A percentile compares a stretch with the other conserved stretches of the same genome.
phyloP scores from a whole-genome alignment of 2,113 vertebrate genomes.

The Polypterus senegalus region DNA sequence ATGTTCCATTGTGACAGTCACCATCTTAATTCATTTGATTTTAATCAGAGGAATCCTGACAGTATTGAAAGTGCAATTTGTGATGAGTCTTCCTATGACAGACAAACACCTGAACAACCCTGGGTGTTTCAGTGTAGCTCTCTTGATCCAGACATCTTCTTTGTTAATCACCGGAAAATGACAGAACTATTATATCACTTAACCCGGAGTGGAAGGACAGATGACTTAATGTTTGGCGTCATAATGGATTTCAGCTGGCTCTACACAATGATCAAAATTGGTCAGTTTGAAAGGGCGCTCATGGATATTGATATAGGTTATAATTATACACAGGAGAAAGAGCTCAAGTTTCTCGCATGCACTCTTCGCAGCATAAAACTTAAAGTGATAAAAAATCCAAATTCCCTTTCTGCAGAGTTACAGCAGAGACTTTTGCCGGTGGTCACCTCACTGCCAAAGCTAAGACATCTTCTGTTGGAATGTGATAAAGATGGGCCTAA shows the following conservation, averaged over 20 bases:
- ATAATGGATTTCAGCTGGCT: constrained; percentile 99
- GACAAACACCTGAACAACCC: constrained; percentile 88
- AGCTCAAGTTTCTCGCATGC: constrained; percentile 85
- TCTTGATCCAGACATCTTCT: constrained; percentile 91
- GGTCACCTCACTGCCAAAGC: constrained; percentile 86
- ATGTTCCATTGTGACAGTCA: constrained; percentile 70
- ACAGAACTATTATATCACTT: constrained; percentile 86
- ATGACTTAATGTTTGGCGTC: constrained; percentile 86
- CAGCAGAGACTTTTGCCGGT: constrained; percentile 92
- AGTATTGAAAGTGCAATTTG: constrained; percentile 68
- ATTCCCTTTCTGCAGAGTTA: constrained; percentile 85
- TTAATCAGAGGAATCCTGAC: constrained; percentile 61
- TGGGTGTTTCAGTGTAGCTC: constrained; percentile 98
- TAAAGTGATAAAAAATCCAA: constrained; percentile 78
- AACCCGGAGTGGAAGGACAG: constrained; percentile 77
- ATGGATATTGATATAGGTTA: constrained; percentile 87
- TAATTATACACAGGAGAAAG: constrained; percentile 83
- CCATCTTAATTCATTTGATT: constrained; percentile 68
- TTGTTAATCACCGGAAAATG: constrained; percentile 97
- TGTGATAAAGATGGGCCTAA: constrained; percentile 97
- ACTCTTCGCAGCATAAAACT: constrained; percentile 80
- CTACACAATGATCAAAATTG: constrained; percentile 96
- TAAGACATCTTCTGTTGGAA: constrained; percentile 87
- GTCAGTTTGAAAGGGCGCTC: constrained; percentile 87
- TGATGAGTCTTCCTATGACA: constrained; percentile 81